These are phyloP conservation scores for Agrypnus murinus DNA, from an alignment of 2,888 invertebrate species.

Conservation along the genomic window DNA sequence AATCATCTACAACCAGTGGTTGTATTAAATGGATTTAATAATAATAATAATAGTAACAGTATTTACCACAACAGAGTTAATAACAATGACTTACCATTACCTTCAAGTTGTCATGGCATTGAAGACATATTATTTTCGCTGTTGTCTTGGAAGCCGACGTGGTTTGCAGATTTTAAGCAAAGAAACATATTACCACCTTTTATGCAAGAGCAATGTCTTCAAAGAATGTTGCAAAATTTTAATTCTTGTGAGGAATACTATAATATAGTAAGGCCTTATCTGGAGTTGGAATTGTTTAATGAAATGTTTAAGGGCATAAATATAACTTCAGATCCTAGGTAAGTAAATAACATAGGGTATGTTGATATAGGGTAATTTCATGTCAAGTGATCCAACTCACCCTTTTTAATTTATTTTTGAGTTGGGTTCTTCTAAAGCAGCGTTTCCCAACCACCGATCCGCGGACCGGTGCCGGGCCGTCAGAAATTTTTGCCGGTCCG, in stretches of 20 bases:
- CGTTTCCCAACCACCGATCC: too few relatives aligned
- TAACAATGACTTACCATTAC: background rate
- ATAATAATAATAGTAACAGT: too few relatives aligned
- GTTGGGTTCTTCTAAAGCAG: too few relatives aligned
- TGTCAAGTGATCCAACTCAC: too few relatives aligned
- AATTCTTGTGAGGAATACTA: conserved; percentile 76
- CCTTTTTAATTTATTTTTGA: too few relatives aligned
- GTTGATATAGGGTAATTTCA: too few relatives aligned
- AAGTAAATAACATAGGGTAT: too few relatives aligned
- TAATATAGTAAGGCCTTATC: conserved; percentile 74
- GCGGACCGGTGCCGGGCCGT: too few relatives aligned
- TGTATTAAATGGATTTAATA: too few relatives aligned
- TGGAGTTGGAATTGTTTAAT: conserved; percentile 79
- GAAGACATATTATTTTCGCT: conserved; percentile 75
- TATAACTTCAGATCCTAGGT: conserved; percentile 10
- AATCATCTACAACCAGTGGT: too few relatives aligned
- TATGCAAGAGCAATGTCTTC: conserved; percentile 69
- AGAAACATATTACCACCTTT: conserved; percentile 73
- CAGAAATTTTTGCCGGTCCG: too few relatives aligned
- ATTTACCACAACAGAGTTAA: too few relatives aligned
- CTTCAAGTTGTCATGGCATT: conserved; percentile 52
- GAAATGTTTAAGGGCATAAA: conserved; percentile 34
- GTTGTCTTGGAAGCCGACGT: conserved; percentile 79
- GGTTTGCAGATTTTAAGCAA: conserved; percentile 73
- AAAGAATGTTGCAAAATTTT: conserved; percentile 75